Percentiles rank a stretch among this genome's conserved stretches.
Evolutionary conservation across 2,113 vertebrate genomes (phyloP).

Genomic region (Cettia cetti): DNA sequence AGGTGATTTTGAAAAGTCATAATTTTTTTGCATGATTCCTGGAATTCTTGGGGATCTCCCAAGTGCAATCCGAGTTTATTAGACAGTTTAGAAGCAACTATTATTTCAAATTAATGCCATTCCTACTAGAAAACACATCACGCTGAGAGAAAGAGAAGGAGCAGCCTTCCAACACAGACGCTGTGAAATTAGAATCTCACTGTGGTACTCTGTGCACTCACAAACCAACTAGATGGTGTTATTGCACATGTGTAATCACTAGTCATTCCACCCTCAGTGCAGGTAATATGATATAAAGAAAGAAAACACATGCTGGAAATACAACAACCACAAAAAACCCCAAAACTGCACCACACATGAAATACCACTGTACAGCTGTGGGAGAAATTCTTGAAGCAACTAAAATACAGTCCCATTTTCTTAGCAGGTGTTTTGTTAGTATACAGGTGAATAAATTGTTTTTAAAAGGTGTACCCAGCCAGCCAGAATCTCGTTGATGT

Average conservation of each 20-base stretch:
- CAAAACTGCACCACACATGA: neutral
- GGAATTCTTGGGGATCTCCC: neutral
- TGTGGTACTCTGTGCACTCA: neutral
- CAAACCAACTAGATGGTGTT: neutral
- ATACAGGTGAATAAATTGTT: neutral
- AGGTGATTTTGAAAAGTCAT: neutral
- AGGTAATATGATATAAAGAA: neutral
- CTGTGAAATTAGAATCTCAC: neutral
- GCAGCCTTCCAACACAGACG: neutral
- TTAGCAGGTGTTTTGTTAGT: conserved; percentile 25
- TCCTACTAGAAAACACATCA: neutral
- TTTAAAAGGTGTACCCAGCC: neutral
- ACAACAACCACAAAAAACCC: neutral
- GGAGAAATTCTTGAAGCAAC: neutral
- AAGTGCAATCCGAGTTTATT: neutral
- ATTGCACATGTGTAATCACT: neutral
- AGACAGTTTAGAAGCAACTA: neutral
- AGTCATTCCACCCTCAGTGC: neutral
- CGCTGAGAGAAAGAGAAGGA: neutral
- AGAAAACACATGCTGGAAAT: neutral
- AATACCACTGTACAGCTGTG: neutral
- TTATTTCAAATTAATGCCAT: neutral
- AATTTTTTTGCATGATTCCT: neutral
- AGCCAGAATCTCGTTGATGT: neutral
- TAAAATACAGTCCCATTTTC: neutral